Percentiles rank a stretch among this genome's conserved stretches.
phyloP scores from a whole-genome alignment of 2,888 invertebrate species.

The Oscheius sp. region DNA sequence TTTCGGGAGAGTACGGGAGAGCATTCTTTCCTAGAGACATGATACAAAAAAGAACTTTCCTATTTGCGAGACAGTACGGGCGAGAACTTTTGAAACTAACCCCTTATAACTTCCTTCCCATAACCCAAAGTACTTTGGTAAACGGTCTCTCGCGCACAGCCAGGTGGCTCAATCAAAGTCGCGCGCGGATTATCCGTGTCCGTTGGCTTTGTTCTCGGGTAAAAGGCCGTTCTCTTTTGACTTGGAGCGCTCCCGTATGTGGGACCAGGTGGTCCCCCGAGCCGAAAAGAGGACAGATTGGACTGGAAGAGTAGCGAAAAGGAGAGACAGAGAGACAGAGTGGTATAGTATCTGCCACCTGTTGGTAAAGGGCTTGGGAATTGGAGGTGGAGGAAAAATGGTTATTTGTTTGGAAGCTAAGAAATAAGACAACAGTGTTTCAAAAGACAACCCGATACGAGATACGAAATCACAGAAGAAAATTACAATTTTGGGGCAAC shows the following conservation, averaged over 20 bases:
- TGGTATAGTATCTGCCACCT: constrained; percentile 3
- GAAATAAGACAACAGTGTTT: too few relatives aligned
- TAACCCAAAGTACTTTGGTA: background rate
- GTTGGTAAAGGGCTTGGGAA: constrained; percentile 18
- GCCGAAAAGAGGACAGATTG: too few relatives aligned
- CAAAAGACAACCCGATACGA: too few relatives aligned
- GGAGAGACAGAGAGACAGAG: constrained; percentile 7
- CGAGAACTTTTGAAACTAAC: too few relatives aligned
- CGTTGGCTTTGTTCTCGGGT: constrained; percentile 1
- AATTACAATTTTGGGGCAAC: too few relatives aligned
- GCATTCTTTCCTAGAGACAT: too few relatives aligned
- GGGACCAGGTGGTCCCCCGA: background rate
- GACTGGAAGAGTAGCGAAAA: background rate
- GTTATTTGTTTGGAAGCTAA: background rate
- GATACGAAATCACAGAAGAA: too few relatives aligned
- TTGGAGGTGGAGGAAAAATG: background rate
- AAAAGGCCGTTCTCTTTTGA: constrained; percentile 3
- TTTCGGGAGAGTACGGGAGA: too few relatives aligned
- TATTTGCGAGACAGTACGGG: too few relatives aligned
- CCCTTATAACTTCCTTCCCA: background rate
- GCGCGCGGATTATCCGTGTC: constrained; percentile 21
- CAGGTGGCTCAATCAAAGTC: background rate
- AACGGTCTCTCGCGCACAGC: too few relatives aligned
- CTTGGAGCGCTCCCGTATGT: background rate
- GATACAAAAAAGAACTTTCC: too few relatives aligned